These are phyloP conservation scores for Heliconius erato DNA, from an alignment of 2,888 invertebrate species.

Conservation along the genomic window DNA sequence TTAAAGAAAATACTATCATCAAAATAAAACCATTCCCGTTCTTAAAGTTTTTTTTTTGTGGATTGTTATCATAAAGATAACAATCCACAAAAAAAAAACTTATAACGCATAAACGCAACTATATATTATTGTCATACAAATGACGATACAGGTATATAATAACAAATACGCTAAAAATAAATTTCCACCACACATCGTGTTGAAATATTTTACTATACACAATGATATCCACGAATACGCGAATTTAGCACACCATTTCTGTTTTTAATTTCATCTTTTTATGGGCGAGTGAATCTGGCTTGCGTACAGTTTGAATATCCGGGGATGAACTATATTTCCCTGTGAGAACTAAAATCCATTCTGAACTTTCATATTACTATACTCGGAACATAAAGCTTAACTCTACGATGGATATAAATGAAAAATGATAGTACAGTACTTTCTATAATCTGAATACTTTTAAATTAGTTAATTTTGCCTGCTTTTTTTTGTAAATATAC, in stretches of 20 bases:
- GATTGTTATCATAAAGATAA: too few relatives aligned
- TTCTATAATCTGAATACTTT: slow-evolving; percentile 1
- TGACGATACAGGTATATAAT: background rate
- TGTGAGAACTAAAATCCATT: slow-evolving; percentile 31
- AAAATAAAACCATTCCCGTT: too few relatives aligned
- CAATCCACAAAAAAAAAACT: background rate
- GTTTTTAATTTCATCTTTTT: slow-evolving; percentile 37
- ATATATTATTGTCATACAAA: background rate
- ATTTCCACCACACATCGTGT: background rate
- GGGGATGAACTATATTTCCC: slow-evolving; percentile 33
- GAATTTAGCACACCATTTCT: slow-evolving; percentile 30
- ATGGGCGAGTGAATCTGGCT: slow-evolving; percentile 31
- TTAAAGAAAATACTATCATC: too few relatives aligned
- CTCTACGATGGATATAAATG: slow-evolving; percentile 22
- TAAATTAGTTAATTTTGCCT: background rate
- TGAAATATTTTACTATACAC: slow-evolving; percentile 22
- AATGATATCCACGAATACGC: slow-evolving; percentile 26
- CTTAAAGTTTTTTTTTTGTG: too few relatives aligned
- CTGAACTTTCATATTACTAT: slow-evolving; percentile 30
- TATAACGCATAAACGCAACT: background rate
- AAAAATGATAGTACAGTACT: slow-evolving; percentile 4
- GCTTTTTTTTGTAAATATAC: background rate
- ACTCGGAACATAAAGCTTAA: slow-evolving; percentile 30
- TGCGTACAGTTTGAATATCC: slow-evolving; percentile 34
- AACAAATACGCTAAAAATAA: background rate